These are phyloP conservation scores for Cotesia glomerata DNA, from an alignment of 1,140 invertebrate genomes.

Conservation along the genomic window DNA sequence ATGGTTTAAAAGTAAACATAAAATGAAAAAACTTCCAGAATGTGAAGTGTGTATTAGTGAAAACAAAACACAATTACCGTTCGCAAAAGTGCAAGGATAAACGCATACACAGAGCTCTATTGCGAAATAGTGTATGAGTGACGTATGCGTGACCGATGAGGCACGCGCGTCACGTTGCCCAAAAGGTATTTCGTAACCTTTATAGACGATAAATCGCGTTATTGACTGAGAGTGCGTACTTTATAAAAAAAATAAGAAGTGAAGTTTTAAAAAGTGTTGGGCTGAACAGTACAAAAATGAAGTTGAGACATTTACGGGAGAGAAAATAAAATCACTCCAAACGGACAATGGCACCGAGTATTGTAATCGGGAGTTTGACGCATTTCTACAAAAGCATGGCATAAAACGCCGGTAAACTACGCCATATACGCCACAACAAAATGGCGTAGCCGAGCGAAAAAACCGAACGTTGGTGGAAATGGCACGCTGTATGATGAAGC, in stretches of 20 bases:
- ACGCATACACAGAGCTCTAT: not conserved
- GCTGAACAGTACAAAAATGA: conserved; percentile 43
- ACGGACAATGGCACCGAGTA: conserved; percentile 59
- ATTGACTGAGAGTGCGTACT: conserved; percentile 2
- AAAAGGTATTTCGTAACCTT: conserved; percentile 23
- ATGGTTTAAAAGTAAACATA: conserved; percentile 24
- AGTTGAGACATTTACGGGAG: conserved; percentile 47
- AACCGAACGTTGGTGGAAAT: conserved; percentile 33
- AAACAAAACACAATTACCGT: conserved; percentile 25
- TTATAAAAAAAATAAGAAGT: conserved; percentile 34
- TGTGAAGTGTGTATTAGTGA: conserved; percentile 27
- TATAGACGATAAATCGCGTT: not conserved
- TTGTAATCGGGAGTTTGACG: conserved; percentile 43
- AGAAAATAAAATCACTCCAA: conserved; percentile 43
- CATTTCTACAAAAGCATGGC: conserved; percentile 42
- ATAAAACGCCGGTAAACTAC: conserved; percentile 45
- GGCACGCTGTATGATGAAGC: conserved; percentile 32
- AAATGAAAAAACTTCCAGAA: conserved; percentile 14
- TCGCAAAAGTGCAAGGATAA: conserved; percentile 14
- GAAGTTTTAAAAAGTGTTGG: conserved; percentile 41
- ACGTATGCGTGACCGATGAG: conserved; percentile 15
- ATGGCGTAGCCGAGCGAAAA: conserved; percentile 46
- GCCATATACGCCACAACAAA: conserved; percentile 46
- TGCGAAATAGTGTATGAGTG: conserved; percentile 7
- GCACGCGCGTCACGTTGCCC: conserved; percentile 24